Conservation (phyloP, 1,140 invertebrate genomes). For the Centruroides vittatus region DNA sequence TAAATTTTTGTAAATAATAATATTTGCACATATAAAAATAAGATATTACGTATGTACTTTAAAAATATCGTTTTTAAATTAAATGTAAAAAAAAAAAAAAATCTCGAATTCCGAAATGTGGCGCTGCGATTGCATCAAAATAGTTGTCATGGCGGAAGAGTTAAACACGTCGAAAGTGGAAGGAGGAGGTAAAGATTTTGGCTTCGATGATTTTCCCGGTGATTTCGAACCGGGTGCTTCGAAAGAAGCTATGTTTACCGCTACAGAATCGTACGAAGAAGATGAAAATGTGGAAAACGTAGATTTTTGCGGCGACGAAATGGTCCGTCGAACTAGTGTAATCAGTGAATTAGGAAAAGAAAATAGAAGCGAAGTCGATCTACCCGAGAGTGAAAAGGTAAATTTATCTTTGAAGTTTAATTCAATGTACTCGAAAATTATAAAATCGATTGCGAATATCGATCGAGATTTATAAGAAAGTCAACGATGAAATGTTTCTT, state of each 20-base stretch:
- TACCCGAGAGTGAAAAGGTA: conserved; percentile 2
- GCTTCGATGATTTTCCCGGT: conserved; percentile 11
- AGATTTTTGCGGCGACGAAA: conserved; percentile 3
- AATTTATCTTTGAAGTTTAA: background rate
- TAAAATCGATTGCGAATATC: background rate
- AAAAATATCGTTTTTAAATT: no score
- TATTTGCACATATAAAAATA: no score
- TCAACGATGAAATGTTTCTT: no score
- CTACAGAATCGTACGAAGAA: conserved; percentile 51
- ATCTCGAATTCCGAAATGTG: no score
- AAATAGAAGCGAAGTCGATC: background rate
- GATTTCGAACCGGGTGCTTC: conserved; percentile 40
- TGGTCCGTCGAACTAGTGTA: conserved; percentile 6
- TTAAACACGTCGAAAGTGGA: background rate
- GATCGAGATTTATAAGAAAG: background rate
- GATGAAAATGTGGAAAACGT: conserved; percentile 34
- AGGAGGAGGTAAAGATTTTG: background rate
- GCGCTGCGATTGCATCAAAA: no score
- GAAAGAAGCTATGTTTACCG: conserved; percentile 47
- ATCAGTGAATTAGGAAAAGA: conserved; percentile 13
- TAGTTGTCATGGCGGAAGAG: no score
- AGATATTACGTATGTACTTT: no score
- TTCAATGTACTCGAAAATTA: background rate
- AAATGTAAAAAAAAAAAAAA: no score
- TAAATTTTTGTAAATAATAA: no score